These are phyloP conservation scores for Delia radicum DNA, from an alignment of 1,140 invertebrate genomes.

Conservation along the genomic window DNA sequence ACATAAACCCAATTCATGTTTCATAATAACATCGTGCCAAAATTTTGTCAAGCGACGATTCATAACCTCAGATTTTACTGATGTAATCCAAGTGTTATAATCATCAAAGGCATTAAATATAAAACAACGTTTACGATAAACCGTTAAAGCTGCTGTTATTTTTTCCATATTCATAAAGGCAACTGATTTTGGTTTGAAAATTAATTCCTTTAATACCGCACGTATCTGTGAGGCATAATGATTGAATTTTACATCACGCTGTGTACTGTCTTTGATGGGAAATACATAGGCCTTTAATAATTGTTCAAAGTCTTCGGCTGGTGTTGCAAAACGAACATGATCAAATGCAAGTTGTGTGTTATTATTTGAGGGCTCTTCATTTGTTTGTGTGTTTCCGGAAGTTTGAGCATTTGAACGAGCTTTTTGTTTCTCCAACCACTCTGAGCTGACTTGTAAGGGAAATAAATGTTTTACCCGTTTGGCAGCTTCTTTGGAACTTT, in stretches of 20 bases:
- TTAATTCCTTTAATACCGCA: conserved; percentile 38
- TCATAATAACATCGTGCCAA: conserved; percentile 38
- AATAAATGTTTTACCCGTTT: conserved; percentile 40
- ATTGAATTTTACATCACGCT: conserved; percentile 39
- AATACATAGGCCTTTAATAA: conserved; percentile 34
- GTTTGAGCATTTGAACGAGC: not conserved
- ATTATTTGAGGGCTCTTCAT: not conserved
- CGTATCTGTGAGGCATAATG: conserved; percentile 39
- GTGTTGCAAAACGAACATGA: conserved; percentile 33
- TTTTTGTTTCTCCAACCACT: not conserved
- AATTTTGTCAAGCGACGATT: conserved; percentile 32
- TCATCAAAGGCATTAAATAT: conserved; percentile 42
- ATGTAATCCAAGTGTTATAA: conserved; percentile 42
- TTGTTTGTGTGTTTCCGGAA: not conserved
- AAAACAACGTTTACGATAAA: conserved; percentile 37
- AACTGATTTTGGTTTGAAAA: conserved; percentile 28
- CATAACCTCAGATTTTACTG: conserved; percentile 32
- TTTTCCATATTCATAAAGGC: conserved; percentile 29
- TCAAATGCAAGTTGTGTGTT: conserved; percentile 27
- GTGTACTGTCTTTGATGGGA: conserved; percentile 33
- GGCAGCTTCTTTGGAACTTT: conserved; percentile 41
- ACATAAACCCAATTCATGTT: conserved; percentile 40
- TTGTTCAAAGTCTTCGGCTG: conserved; percentile 37
- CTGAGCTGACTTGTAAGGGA: conserved; percentile 36
- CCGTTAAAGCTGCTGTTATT: conserved; percentile 31